Base-by-base conservation (phyloP, 1,140 invertebrate species). In the Drosophila teissieri region DNA sequence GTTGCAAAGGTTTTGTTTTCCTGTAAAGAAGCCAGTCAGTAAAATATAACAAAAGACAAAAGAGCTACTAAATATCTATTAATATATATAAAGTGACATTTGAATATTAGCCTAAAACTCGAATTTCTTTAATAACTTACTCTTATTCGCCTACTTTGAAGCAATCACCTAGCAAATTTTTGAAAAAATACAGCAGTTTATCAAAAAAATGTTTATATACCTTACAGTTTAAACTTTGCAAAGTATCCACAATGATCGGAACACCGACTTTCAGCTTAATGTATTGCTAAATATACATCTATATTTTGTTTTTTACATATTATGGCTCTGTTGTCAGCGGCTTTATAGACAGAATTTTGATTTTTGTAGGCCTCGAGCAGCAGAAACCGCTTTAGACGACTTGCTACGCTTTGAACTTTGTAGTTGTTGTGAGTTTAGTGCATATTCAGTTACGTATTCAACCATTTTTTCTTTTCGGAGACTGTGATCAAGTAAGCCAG, bases 401-500 rank as follows among this genome's bases (percentile, higher is more conserved):
- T 37, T 36, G 55, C 45, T 73, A 36, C 55, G 69, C 69, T 74
- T 74, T 74, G 51, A 73, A 73, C 36, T 72, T 70, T 70, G 68
- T 72, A 72, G 65, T 45, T 48, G 65, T 56, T 57, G 68, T 70
- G 37, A 70, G 68, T 57, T 69, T 54, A 68, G 64, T 57, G 68
- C 65, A 57, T 62, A 49, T 74, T 52, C 11, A 52, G 49, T 52
- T 52, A 14, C 2, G n/a, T 52, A 54, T 78, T 75, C 22, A 44
- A 45, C 55, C 63, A 6, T 22, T 19, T 55, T 31, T 58, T 12
- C 1, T 24, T 48, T 34, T 17, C 64, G 39, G 54, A 72, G 68
- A 72, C 65, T 48, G 67, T 49, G 36, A 48, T 64, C 62, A 73
- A 70, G 70, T 81, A 61, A 76, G 67, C 69, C 75, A 79, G 82